Conservation (phyloP, 1,140 invertebrate species). For the Zelostemma sp. region DNA sequence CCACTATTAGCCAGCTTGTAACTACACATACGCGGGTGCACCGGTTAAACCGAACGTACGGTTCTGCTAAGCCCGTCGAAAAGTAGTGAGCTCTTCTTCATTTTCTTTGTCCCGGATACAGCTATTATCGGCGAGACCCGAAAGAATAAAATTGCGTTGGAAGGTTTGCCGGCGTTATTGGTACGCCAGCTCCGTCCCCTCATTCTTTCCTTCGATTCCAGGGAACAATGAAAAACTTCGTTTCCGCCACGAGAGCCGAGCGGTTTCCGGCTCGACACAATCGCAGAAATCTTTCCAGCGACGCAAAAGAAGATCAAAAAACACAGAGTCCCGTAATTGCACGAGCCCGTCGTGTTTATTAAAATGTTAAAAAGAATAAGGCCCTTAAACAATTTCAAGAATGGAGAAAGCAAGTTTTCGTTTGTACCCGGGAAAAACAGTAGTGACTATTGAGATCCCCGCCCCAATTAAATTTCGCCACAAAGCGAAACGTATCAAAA, state of each 20-base stretch:
- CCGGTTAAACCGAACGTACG: not conserved
- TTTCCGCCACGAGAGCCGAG: not conserved
- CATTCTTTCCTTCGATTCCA: conserved; percentile 7
- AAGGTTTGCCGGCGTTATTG: conserved; percentile 1
- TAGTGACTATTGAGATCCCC: too few species aligned
- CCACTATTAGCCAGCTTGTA: not conserved
- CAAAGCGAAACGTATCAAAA: too few species aligned
- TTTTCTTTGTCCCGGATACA: conserved; percentile 19
- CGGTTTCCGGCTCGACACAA: conserved; percentile 7
- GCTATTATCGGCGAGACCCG: conserved; percentile 15
- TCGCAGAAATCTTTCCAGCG: not conserved
- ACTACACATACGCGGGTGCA: not conserved
- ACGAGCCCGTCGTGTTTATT: too few species aligned
- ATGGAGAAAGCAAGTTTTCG: too few species aligned
- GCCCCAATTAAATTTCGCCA: too few species aligned
- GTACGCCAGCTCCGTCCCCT: conserved; percentile 4
- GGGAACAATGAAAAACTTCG: conserved; percentile 14
- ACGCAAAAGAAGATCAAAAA: not conserved
- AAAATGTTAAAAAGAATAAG: too few species aligned
- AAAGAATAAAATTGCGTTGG: conserved; percentile 19
- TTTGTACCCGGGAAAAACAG: too few species aligned
- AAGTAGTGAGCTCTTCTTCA: conserved; percentile 5
- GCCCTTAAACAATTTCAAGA: too few species aligned
- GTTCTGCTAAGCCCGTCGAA: not conserved
- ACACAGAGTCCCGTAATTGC: too few species aligned